A percentile compares a stretch with the other conserved stretches of the same genome.
Conservation (phyloP, 2,888 invertebrate genomes). For the Drosophila subquinaria region DNA sequence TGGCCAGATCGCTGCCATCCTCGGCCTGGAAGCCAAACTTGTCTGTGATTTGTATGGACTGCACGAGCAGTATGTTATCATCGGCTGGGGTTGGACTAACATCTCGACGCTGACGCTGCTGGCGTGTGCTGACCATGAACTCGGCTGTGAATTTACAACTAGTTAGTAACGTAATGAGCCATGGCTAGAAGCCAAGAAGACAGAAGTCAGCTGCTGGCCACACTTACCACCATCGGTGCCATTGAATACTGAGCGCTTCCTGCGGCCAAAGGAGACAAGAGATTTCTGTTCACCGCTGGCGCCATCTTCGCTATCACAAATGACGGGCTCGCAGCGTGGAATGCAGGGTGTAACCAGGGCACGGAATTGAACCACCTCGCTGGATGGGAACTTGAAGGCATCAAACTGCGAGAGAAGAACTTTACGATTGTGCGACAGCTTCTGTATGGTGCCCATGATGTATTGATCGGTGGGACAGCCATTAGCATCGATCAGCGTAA, state of each 20-base stretch:
- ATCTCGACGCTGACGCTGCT: slow-evolving; percentile 69
- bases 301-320: slow-evolving; percentile 92
- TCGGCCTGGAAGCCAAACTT: slow-evolving; percentile 94
- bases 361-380: slow-evolving; percentile 97
- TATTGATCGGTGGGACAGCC: slow-evolving; percentile 97
- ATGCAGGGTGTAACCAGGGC: slow-evolving; percentile 97
- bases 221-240: slow-evolving; percentile 84
- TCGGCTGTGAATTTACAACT: slow-evolving; percentile 68
- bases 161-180: slow-evolving; percentile 50
- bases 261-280: slow-evolving; percentile 93
- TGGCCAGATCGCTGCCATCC: slow-evolving; percentile 82
- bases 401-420: slow-evolving; percentile 96
- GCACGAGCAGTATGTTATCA: slow-evolving; percentile 95
- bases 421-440: slow-evolving; percentile 92
- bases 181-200: slow-evolving; percentile 12
- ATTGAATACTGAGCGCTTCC: slow-evolving; percentile 89
- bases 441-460: slow-evolving; percentile 97
- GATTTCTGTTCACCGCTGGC: slow-evolving; percentile 93
- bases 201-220: slow-evolving; percentile 7
- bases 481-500: slow-evolving; percentile 94
- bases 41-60: slow-evolving; percentile 96
- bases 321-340: slow-evolving; percentile 96
- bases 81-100: slow-evolving; percentile 85
- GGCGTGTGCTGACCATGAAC: slow-evolving; percentile 76
- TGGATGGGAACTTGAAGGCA: slow-evolving; percentile 98